Conservation (phyloP, 2,888 invertebrate genomes). For the Reticulitermes lucifugus region DNA sequence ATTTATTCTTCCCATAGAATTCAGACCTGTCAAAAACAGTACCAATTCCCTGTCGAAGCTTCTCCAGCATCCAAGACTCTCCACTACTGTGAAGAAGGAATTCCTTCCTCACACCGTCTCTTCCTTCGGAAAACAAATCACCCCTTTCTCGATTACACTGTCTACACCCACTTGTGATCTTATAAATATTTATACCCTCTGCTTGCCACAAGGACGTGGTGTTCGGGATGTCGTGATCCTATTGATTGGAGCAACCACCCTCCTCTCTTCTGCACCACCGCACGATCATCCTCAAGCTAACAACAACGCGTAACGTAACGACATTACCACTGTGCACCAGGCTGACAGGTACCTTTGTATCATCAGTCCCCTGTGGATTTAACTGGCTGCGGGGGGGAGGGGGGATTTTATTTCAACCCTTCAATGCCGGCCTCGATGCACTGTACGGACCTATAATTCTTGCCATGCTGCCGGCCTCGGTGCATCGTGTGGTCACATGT, state of each 20-base stretch:
- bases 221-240: conserved; percentile 40
- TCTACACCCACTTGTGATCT: conserved; percentile 45
- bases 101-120: neutral
- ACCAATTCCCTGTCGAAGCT: conserved; percentile 45
- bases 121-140: conserved; percentile 18
- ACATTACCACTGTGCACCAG: conserved; percentile 17
- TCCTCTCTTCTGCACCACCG: conserved; percentile 9
- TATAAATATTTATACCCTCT: conserved; percentile 49
- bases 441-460: no score
- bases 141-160: conserved; percentile 37
- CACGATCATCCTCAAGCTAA: conserved; percentile 16
- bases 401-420: no score
- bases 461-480: no score
- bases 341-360: no score
- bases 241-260: conserved; percentile 43
- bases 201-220: conserved; percentile 37
- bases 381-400: no score
- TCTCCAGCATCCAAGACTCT: neutral
- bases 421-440: no score
- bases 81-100: conserved; percentile 26
- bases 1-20: neutral
- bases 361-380: neutral
- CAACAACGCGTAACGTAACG: conserved; percentile 18
- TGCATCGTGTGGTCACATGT: no score
- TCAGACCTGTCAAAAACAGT: conserved; percentile 11